Conservation (phyloP, 2,113 vertebrate species). For the Stomatorhinus ivindoensis region DNA sequence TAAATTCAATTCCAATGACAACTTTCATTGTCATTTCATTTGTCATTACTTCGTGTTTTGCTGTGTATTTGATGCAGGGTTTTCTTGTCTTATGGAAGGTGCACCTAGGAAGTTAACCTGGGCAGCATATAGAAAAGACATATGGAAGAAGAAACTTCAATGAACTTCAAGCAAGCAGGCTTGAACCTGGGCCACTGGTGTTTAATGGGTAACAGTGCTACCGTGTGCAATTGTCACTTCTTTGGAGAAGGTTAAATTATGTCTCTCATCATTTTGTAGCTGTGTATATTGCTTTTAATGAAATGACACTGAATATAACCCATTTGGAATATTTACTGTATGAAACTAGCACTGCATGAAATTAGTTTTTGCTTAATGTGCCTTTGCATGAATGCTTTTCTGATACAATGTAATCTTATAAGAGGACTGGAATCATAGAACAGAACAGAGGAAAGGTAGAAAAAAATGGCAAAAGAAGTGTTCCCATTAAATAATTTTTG, state of each 20-base stretch:
- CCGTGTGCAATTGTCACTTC: not conserved
- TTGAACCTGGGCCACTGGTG: not conserved
- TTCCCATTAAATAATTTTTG: not conserved
- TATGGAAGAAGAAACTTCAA: not conserved
- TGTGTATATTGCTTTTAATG: constrained; percentile 61
- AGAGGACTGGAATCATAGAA: constrained; percentile 44
- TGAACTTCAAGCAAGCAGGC: too few relatives aligned
- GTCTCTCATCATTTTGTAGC: constrained; percentile 46
- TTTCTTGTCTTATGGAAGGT: not conserved
- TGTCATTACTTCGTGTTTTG: not conserved
- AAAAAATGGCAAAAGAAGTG: not conserved
- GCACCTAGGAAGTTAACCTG: constrained; percentile 30
- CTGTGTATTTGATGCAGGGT: not conserved
- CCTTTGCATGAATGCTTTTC: constrained; percentile 59
- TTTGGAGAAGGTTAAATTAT: not conserved
- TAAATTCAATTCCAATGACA: not conserved
- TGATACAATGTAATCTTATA: constrained; percentile 40
- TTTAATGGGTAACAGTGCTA: not conserved
- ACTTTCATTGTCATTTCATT: not conserved
- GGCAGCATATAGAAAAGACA: not conserved
- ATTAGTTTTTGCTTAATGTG: constrained; percentile 73
- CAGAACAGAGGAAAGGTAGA: not conserved
- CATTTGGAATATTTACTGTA: constrained; percentile 71
- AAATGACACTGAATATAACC: constrained; percentile 55
- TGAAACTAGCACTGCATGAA: constrained; percentile 71